Percentiles rank a stretch among this genome's conserved stretches.
Conservation (phyloP, 2,113 vertebrate species). For the Erythrocercus mccallii region DNA sequence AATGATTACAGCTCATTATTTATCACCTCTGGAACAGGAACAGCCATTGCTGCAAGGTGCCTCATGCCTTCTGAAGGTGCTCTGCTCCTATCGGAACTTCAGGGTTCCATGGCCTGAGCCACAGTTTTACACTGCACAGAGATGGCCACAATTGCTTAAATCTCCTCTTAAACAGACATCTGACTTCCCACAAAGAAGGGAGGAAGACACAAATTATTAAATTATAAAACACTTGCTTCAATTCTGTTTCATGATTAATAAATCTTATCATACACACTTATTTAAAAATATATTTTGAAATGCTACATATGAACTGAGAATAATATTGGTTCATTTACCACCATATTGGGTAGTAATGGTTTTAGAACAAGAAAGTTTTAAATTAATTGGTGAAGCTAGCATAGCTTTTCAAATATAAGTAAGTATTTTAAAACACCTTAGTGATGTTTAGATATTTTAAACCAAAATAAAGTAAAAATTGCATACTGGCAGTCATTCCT, state of each 20-base stretch:
- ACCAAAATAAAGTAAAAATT: constrained; percentile 12
- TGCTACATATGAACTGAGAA: constrained; percentile 51
- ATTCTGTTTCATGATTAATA: neutral
- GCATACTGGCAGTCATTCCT: neutral
- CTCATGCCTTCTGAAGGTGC: neutral
- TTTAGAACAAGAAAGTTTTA: neutral
- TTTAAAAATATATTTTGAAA: constrained; percentile 51
- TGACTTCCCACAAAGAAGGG: neutral
- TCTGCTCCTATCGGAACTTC: neutral
- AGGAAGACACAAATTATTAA: constrained; percentile 2
- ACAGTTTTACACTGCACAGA: neutral
- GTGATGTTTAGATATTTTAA: neutral
- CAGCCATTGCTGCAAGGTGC: neutral
- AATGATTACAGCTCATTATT: neutral
- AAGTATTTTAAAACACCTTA: constrained; percentile 9
- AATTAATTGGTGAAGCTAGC: neutral
- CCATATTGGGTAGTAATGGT: neutral
- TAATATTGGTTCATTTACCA: neutral
- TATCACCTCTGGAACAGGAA: neutral
- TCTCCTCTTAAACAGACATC: neutral
- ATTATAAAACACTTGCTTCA: neutral
- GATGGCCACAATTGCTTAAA: neutral
- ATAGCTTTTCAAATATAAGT: neutral
- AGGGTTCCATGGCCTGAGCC: neutral
- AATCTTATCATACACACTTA: neutral